These are phyloP conservation scores for Polypterus senegalus DNA, from an alignment of 2,113 vertebrate genomes.

Conservation along the genomic window DNA sequence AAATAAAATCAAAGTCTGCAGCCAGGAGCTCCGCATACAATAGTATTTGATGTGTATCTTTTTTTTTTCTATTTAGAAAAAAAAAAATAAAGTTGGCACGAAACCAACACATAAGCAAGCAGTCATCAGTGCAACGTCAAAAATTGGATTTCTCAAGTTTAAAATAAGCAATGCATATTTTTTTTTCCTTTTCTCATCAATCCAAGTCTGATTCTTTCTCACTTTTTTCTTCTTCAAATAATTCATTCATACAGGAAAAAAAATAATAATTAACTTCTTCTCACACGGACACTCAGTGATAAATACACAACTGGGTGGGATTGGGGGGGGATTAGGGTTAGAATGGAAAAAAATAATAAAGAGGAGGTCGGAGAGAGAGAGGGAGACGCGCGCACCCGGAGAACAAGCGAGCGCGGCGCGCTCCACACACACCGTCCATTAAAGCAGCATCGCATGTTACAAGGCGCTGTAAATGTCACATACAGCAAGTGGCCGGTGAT, in stretches of 20 bases:
- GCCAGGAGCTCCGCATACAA: slow-evolving; percentile 53
- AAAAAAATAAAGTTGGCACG: slow-evolving; percentile 45
- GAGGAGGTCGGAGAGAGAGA: too few relatives aligned
- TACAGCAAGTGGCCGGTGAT: slow-evolving; percentile 29
- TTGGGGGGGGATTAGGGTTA: not conserved
- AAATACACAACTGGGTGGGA: slow-evolving; percentile 7
- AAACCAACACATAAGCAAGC: slow-evolving; percentile 51
- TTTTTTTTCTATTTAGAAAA: slow-evolving; percentile 52
- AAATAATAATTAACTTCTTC: slow-evolving; percentile 20
- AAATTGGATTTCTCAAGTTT: slow-evolving; percentile 63
- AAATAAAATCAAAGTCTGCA: slow-evolving; percentile 25
- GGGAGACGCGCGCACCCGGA: too few relatives aligned
- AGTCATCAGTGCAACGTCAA: slow-evolving; percentile 82
- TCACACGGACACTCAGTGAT: slow-evolving; percentile 20
- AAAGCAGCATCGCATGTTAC: slow-evolving; percentile 68
- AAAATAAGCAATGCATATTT: slow-evolving; percentile 58
- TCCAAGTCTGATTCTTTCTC: slow-evolving; percentile 32
- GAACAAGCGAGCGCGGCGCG: too few relatives aligned
- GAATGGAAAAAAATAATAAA: too few relatives aligned
- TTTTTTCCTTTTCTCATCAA: slow-evolving; percentile 33
- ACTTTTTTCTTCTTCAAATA: slow-evolving; percentile 26
- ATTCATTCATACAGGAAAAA: slow-evolving; percentile 32
- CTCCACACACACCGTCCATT: slow-evolving; percentile 23
- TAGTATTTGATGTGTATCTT: slow-evolving; percentile 49
- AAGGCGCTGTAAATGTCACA: slow-evolving; percentile 60